Percentiles rank a stretch among this genome's conserved stretches.
Evolutionary conservation across 2,113 vertebrate species (phyloP).

Genomic region (Murina feae): DNA sequence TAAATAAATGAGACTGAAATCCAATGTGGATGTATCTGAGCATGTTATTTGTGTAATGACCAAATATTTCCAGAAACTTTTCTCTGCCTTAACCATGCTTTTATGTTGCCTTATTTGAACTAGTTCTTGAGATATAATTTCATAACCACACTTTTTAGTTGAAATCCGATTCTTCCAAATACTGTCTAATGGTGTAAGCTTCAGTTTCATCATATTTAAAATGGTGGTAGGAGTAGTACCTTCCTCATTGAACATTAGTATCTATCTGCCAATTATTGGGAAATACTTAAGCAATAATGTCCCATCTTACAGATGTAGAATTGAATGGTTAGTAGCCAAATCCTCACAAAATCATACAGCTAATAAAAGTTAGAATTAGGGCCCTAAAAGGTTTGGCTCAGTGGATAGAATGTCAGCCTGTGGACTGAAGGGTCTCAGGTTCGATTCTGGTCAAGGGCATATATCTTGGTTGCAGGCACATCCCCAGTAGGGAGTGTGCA

Average conservation of each 20-base stretch:
- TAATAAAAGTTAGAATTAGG: neutral
- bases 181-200: neutral
- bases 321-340: neutral
- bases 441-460: no score
- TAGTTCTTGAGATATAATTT: neutral
- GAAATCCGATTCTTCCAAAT: neutral
- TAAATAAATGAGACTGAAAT: slow-evolving; percentile 63
- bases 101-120: neutral
- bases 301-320: neutral
- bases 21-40: neutral
- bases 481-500: no score
- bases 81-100: neutral
- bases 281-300: neutral
- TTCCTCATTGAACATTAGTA: neutral
- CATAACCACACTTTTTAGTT: neutral
- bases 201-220: neutral
- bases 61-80: neutral
- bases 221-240: neutral
- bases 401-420: no score
- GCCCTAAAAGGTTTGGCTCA: neutral
- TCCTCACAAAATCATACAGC: neutral
- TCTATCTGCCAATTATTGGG: neutral
- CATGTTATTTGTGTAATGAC: neutral
- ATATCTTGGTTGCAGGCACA: no score
- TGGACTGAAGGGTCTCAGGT: no score